Percentiles rank a stretch among this genome's conserved stretches.
phyloP scores from a whole-genome alignment of 2,113 vertebrate species.

The Clinocottus analis region DNA sequence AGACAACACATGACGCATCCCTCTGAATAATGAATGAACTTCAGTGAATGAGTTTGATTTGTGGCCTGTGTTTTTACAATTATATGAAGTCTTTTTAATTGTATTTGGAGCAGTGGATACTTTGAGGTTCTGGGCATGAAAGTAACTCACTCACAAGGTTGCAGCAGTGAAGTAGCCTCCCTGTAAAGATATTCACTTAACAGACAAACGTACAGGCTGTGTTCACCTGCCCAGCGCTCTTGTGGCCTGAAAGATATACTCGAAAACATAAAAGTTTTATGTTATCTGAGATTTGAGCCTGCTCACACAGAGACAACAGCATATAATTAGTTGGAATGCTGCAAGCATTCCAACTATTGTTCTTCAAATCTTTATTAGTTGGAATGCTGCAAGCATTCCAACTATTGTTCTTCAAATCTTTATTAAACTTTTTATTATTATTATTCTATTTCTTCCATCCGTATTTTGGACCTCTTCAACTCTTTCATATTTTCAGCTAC shows the following conservation, averaged over 20 bases:
- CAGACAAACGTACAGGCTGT: not conserved
- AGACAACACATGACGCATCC: conserved; percentile 34
- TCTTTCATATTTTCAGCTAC: no score
- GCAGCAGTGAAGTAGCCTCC: not conserved
- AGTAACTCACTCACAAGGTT: not conserved
- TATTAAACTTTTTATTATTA: no score
- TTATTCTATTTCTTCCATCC: no score
- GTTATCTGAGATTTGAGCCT: not conserved
- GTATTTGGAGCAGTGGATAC: not conserved
- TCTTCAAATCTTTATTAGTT: no score
- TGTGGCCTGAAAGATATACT: not conserved
- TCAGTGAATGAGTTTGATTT: conserved; percentile 39
- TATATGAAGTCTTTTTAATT: conserved; percentile 2
- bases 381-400: no score
- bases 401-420: no score
- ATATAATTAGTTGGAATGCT: no score
- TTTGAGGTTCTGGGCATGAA: not conserved
- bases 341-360: no score
- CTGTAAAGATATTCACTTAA: not conserved
- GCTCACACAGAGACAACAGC: not conserved
- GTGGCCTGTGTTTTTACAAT: conserved; percentile 29
- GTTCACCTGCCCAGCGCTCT: not conserved
- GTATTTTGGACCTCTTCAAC: no score
- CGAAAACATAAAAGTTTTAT: not conserved
- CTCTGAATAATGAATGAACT: conserved; percentile 61